These are phyloP conservation scores for Dicerorhinus sumatrensis DNA, from an alignment of 2,113 vertebrate species.

Conservation along the genomic window DNA sequence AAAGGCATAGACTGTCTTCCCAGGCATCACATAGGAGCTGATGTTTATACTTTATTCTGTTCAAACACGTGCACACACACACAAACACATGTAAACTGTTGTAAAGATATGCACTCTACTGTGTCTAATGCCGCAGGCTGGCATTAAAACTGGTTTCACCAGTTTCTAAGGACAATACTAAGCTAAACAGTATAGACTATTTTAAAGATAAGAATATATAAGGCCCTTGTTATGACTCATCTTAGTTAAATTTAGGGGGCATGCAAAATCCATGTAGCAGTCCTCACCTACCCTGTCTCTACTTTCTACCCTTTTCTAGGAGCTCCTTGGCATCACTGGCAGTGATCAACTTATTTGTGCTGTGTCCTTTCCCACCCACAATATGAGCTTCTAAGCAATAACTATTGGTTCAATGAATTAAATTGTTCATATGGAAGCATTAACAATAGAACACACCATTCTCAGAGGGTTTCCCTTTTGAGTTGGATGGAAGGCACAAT, in stretches of 20 bases:
- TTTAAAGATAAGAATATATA: neutral
- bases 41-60: neutral
- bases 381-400: neutral
- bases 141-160: neutral
- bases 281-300: neutral
- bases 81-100: rapidly evolving
- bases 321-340: neutral
- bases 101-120: neutral
- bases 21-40: neutral
- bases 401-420: neutral
- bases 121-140: neutral
- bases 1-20: neutral
- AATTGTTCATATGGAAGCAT: neutral
- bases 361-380: neutral
- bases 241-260: neutral
- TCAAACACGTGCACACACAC: neutral
- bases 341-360: neutral
- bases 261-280: neutral
- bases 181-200: neutral
- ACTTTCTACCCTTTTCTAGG: neutral
- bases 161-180: neutral
- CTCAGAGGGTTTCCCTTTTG: neutral
- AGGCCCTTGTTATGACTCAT: neutral
- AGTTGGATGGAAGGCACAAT: neutral
- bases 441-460: neutral